phyloP scores from a whole-genome alignment of 2,888 invertebrate species.

The Pristionchus japonicus region DNA sequence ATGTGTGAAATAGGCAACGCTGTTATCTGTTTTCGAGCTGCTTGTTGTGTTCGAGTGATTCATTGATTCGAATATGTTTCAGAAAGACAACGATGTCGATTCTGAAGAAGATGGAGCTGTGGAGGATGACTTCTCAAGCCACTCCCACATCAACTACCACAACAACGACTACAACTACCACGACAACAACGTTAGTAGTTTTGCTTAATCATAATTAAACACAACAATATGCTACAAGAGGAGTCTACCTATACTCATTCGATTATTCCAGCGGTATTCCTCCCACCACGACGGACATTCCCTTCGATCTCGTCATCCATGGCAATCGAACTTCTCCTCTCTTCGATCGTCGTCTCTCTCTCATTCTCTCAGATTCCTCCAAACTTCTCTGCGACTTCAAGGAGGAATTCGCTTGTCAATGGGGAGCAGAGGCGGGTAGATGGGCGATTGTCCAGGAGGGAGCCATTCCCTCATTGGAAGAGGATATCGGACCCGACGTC shows the following conservation, averaged over 20 bases:
- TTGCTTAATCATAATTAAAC: background rate
- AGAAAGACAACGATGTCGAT: constrained; percentile 43
- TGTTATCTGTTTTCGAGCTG: no score
- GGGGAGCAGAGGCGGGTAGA: constrained; percentile 71
- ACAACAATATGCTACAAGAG: background rate
- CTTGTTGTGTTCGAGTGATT: no score
- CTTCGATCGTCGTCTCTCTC: constrained; percentile 65
- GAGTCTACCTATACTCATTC: no score
- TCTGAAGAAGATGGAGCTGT: constrained; percentile 43
- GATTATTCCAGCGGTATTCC: constrained; percentile 45
- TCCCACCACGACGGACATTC: constrained; percentile 55
- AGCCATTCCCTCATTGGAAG: constrained; percentile 71
- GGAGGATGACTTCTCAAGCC: constrained; percentile 43
- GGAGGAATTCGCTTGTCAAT: constrained; percentile 69
- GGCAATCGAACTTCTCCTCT: constrained; percentile 70
- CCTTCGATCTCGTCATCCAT: constrained; percentile 68
- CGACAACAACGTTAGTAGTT: constrained; percentile 13
- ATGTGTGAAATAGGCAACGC: no score
- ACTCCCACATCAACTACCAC: constrained; percentile 23
- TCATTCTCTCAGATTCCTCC: constrained; percentile 63
- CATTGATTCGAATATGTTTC: no score
- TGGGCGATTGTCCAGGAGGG: constrained; percentile 72
- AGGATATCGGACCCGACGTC: constrained; percentile 50
- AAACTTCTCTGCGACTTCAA: constrained; percentile 72
- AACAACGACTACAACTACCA: constrained; percentile 21